Evolutionary conservation across 2,797 vertebrate genomes (phyloP), one percentile per base, ranked within the genome.

Genomic region (Mormyrus hasselquistii): DNA sequence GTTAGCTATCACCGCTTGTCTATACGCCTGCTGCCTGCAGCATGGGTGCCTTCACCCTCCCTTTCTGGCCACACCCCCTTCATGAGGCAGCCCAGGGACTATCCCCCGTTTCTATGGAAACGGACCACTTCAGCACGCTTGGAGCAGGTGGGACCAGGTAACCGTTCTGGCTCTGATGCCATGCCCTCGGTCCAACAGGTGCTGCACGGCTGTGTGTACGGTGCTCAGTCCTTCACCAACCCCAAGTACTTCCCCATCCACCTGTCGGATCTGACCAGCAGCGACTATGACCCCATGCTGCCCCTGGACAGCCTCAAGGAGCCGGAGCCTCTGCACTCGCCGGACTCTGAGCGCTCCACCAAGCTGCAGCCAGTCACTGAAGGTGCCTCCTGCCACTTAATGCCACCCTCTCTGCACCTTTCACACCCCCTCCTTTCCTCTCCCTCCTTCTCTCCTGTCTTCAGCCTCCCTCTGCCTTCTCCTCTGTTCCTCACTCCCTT

Each of bases 351-450:
- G 90, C 97, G 98, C 59, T 99, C 98, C 92, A 97, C 96, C 94
- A 99, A 99, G 94, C 96, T 99, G 49, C 98, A 99, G 89, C 98
- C 98, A 0, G 98, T 99, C 92, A 97, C 98, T 41, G 98, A 99
- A 96, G 98, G 98, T 99, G 91, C 89, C 14, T 2, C 62, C 62
- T 34, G 90, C 83, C 89, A 49, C 55, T 90, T 53, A 59, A 79
- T 88, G 47, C 38, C 52, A 0, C 19, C 53, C 49, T 44, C 29
- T n/a, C 29, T 22, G 7, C 19, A 3, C n/a, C 87, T 10, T 22
- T 49, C 65, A 4, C 49, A 1, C 49, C 49, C 12, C 41, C 22
- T 12, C 10, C 69, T 49, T 22, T 10, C 79, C 3, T 41, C 47
- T 34, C 19, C 47, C 47, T 34, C 12, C 47, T 12, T n/a, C 50